phyloP scores from a whole-genome alignment of 2,888 invertebrate species.

The Yponomeuta sedellus region DNA sequence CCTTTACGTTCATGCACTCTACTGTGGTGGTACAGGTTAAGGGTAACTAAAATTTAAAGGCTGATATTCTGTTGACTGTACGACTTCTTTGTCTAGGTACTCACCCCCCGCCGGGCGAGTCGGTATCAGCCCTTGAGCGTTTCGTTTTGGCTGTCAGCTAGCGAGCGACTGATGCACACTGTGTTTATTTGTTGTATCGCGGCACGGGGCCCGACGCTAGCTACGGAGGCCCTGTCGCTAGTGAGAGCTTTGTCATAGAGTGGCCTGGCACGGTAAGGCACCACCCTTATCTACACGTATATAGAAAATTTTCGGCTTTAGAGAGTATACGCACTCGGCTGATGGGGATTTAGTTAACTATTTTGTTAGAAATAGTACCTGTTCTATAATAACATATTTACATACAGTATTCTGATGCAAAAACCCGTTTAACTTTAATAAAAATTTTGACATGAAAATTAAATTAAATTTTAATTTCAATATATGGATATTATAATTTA shows the following conservation, averaged over 20 bases:
- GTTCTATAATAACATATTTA: too few relatives aligned
- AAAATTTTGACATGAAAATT: too few relatives aligned
- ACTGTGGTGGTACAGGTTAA: too few relatives aligned
- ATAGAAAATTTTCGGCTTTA: slow-evolving; percentile 50
- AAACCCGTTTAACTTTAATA: too few relatives aligned
- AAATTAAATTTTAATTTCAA: too few relatives aligned
- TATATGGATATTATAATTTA: too few relatives aligned
- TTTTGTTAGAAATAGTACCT: neutral
- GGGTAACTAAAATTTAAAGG: too few relatives aligned
- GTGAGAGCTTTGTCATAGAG: slow-evolving; percentile 57
- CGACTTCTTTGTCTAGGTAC: neutral
- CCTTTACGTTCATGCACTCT: too few relatives aligned
- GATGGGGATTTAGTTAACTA: neutral
- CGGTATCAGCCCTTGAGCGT: neutral
- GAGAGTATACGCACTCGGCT: slow-evolving; percentile 42
- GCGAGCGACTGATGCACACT: slow-evolving; percentile 13
- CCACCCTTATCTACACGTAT: slow-evolving; percentile 61
- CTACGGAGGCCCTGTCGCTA: slow-evolving; percentile 6
- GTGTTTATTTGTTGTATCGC: slow-evolving; percentile 66
- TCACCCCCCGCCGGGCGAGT: slow-evolving; percentile 1
- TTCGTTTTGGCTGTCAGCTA: neutral
- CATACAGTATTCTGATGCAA: too few relatives aligned
- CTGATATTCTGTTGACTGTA: too few relatives aligned
- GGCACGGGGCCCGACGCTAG: slow-evolving; percentile 20
- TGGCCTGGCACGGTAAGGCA: slow-evolving; percentile 70